Evolutionary conservation across 2,888 invertebrate species (phyloP), one percentile per base, ranked within the genome.

Genomic region (Protophormia terraenovae): DNA sequence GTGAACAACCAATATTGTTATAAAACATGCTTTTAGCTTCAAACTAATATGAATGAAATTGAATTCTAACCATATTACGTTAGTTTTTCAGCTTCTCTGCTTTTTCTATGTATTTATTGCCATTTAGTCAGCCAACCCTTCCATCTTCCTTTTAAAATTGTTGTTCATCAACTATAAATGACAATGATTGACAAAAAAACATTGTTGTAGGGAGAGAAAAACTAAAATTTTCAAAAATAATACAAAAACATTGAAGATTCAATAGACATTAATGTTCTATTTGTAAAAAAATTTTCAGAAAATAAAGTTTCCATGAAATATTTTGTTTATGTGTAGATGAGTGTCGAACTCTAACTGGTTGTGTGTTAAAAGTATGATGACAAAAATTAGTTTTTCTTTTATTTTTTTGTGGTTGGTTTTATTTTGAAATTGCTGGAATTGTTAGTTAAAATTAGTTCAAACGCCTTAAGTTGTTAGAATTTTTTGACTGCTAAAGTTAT

Each of bases 31-130:
- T 71, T 62, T 79, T 62, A 71, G 41, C 16, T 71, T 29, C 62
- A 71, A 71, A 32, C 16, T 50, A 72, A 64, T 79, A 55, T 14
- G 35, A 22, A 24, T 72, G 41, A 53, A 64, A 72, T 79, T 64
- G 19, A 64, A 78, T 38, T 29, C 27, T 62, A 64, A 75, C 16
- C 27, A 10, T 53, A 27, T 64, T 73, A 60, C 29, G 45, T 58
- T 32, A 7, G 29, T 38, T 71, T 10, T 41, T 8, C 8, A 2
- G 3, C 27, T 55, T n/a, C 24, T 32, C 16, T n/a, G n/a, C 29
- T 19, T 41, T 62, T 60, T 16, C 3, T 45, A 24, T 45, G 10
- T 32, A 2, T 45, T 10, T 45, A 24, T 41, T 24, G 19, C 8
- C 35, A 50, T 50, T 16, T 16, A 3, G 3, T 3, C 4, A 60